A percentile compares a stretch with the other conserved stretches of the same genome.
Conservation (phyloP, 1,140 invertebrate species). For the Plectus sambesii region DNA sequence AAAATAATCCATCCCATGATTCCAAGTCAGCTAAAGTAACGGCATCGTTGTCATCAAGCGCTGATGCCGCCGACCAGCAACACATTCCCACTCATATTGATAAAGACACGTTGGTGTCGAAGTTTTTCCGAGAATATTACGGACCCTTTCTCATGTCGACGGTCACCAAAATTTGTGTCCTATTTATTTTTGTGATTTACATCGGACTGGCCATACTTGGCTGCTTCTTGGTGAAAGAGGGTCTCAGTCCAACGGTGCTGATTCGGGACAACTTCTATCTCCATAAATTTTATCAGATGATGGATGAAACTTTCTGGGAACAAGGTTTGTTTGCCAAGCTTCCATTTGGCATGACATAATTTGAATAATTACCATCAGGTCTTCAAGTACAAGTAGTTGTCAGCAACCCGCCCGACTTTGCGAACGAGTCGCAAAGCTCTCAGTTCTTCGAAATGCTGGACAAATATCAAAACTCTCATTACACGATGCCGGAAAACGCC, state of each 20-base stretch:
- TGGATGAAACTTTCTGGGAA: conserved; percentile 50
- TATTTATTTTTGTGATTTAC: conserved; percentile 68
- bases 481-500: conserved; percentile 41
- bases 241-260: conserved; percentile 30
- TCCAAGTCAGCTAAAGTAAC: too few species aligned
- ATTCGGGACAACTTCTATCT: conserved; percentile 39
- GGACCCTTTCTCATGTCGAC: conserved; percentile 64
- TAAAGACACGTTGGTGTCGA: conserved; percentile 46
- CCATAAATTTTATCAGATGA: conserved; percentile 40
- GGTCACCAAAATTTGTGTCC: conserved; percentile 63
- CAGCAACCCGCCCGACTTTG: conserved; percentile 42
- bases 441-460: conserved; percentile 28
- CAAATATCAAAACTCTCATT: conserved; percentile 37
- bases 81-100: too few species aligned
- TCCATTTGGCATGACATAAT: conserved; percentile 1
- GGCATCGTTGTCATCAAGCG: too few species aligned
- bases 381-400: conserved; percentile 45
- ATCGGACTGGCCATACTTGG: conserved; percentile 74
- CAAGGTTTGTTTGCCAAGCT: conserved; percentile 30
- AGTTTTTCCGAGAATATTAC: conserved; percentile 67
- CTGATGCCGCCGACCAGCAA: too few species aligned
- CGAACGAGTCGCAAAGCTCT: conserved; percentile 18
- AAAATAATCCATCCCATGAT: too few species aligned
- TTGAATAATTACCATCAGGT: conserved; percentile 25
- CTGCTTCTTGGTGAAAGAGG: conserved; percentile 64